These are phyloP conservation scores for Zoanthus sociatus DNA, from an alignment of 92 coral and sea anemone species.

Conservation along the genomic window DNA sequence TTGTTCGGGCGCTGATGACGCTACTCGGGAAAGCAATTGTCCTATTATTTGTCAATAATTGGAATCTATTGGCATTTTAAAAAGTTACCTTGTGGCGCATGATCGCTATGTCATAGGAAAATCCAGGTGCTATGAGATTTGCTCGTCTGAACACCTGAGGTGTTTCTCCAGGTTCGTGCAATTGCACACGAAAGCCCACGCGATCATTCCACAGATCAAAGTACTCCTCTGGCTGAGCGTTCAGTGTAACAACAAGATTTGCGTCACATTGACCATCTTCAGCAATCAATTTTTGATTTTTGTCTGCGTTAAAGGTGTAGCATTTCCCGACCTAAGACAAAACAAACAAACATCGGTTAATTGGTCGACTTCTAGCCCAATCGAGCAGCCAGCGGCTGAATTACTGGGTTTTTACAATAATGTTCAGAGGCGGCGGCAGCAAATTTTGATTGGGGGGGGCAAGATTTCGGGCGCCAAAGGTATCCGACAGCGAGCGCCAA, in stretches of 20 bases:
- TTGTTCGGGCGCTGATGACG: background rate
- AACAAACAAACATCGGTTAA: background rate
- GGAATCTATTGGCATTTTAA: background rate
- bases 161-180: background rate
- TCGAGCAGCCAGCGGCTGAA: no score
- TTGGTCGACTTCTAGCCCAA: no score
- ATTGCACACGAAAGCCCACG: slow-evolving; percentile 20
- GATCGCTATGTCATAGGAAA: slow-evolving; percentile 2
- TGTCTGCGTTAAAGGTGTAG: background rate
- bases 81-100: background rate
- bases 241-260: slow-evolving; percentile 4
- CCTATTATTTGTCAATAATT: background rate
- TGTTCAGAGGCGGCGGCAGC: no score
- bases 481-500: no score
- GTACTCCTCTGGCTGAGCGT: slow-evolving; percentile 22
- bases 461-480: no score
- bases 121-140: slow-evolving; percentile 1
- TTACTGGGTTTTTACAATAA: no score
- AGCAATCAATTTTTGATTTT: background rate
- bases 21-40: background rate
- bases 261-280: background rate
- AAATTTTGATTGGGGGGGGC: no score
- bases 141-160: background rate
- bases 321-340: slow-evolving; percentile 6
- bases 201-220: slow-evolving; percentile 25